Conservation (phyloP, 2,113 vertebrate genomes). For the Sinosuthora webbiana region DNA sequence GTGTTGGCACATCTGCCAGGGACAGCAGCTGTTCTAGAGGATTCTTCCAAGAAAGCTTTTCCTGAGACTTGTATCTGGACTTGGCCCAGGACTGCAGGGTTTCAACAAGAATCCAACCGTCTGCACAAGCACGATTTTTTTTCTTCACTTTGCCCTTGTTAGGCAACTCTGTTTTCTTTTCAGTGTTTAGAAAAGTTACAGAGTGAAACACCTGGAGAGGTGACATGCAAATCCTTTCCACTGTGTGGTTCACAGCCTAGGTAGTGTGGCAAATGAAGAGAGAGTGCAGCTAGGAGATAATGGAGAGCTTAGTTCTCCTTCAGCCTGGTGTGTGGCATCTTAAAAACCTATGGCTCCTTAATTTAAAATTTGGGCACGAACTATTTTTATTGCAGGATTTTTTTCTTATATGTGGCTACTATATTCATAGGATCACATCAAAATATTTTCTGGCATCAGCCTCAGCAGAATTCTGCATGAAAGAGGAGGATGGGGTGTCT, state of each 20-base stretch:
- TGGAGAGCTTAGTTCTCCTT: neutral
- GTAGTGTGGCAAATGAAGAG: neutral
- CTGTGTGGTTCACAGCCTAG: neutral
- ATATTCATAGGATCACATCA: too few species aligned
- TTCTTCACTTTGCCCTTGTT: neutral
- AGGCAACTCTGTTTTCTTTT: neutral
- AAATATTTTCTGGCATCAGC: neutral
- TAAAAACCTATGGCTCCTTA: neutral
- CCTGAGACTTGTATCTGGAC: slow-evolving; percentile 1
- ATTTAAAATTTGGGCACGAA: neutral
- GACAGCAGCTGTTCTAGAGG: slow-evolving; percentile 24
- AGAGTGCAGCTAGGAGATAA: neutral
- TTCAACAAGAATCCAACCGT: neutral
- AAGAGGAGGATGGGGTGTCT: neutral
- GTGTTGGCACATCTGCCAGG: slow-evolving; percentile 45
- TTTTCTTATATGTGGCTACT: neutral
- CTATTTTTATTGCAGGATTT: neutral
- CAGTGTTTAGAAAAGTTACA: neutral
- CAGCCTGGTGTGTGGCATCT: neutral
- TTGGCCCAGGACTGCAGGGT: neutral
- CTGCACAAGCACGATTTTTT: neutral
- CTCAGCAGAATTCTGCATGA: neutral
- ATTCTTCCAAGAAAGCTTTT: slow-evolving; percentile 33
- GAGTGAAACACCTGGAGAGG: neutral
- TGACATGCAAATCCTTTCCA: neutral